phyloP scores from a whole-genome alignment of 2,113 vertebrate species.

The Pedionomus torquatus region DNA sequence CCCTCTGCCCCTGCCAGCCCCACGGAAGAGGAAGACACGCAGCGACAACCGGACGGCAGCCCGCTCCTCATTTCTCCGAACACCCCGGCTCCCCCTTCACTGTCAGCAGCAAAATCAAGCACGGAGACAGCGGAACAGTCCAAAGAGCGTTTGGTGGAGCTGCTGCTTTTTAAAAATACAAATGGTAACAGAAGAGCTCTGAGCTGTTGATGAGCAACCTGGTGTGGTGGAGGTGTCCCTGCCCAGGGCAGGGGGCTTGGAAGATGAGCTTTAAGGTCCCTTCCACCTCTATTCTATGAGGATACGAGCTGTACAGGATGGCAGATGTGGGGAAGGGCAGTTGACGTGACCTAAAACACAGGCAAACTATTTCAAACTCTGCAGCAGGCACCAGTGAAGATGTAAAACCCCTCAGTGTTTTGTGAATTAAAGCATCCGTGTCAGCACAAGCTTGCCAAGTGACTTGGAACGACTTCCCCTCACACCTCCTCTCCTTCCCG shows the following conservation, averaged over 20 bases:
- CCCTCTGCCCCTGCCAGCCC: background rate
- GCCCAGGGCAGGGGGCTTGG: too few relatives aligned
- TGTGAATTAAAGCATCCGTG: background rate
- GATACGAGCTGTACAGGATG: accelerated
- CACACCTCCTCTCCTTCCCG: background rate
- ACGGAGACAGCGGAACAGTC: background rate
- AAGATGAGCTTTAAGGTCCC: too few relatives aligned
- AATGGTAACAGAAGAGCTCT: background rate
- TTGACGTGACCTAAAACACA: background rate
- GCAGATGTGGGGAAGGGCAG: background rate
- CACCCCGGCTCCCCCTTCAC: background rate
- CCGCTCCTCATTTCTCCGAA: background rate
- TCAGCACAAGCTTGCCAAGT: background rate
- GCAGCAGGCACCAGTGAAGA: background rate
- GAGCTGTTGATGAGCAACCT: too few relatives aligned
- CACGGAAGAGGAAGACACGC: background rate
- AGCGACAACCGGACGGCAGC: background rate
- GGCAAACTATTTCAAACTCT: background rate
- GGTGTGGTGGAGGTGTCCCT: too few relatives aligned
- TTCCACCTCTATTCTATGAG: too few relatives aligned
- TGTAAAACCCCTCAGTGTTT: background rate
- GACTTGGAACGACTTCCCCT: background rate
- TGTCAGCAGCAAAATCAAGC: background rate
- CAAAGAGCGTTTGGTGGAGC: background rate
- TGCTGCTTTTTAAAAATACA: accelerated